Percentiles rank a stretch among this genome's conserved stretches.
These are phyloP conservation scores for Drosophila parvula DNA, from an alignment of 1,140 invertebrate genomes.

Conservation along the genomic window DNA sequence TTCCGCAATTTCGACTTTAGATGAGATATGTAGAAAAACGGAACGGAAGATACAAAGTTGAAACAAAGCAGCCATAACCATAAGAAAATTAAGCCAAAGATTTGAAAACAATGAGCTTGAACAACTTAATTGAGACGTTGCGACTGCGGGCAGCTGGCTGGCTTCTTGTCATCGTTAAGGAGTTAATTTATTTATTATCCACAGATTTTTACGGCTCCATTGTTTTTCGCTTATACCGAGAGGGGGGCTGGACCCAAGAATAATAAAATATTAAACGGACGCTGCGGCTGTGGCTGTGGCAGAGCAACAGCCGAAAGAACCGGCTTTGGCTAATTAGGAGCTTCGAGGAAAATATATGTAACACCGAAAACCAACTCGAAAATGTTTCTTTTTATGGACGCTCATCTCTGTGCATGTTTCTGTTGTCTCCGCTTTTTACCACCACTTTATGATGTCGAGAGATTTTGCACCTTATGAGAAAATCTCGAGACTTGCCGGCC, in stretches of 20 bases:
- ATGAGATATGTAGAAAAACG: conserved; percentile 47
- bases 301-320: conserved; percentile 38
- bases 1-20: conserved; percentile 62
- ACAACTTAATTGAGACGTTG: conserved; percentile 78
- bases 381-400: conserved; percentile 63
- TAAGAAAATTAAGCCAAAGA: conserved; percentile 76
- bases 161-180: conserved; percentile 76
- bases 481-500: conserved; percentile 50
- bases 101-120: conserved; percentile 74
- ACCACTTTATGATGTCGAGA: conserved; percentile 72
- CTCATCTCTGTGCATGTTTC: conserved; percentile 73
- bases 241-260: conserved; percentile 38
- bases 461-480: conserved; percentile 83
- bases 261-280: conserved; percentile 57
- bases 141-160: conserved; percentile 31
- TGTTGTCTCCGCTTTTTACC: conserved; percentile 51
- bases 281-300: conserved; percentile 10
- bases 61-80: conserved; percentile 60
- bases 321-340: conserved; percentile 62
- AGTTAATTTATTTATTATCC: conserved; percentile 81
- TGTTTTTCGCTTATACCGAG: conserved; percentile 49
- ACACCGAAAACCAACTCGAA: conserved; percentile 52
- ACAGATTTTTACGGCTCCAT: conserved; percentile 72
- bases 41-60: conserved; percentile 10
- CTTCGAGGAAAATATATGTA: conserved; percentile 56